Evolutionary conservation across 2,113 vertebrate genomes (phyloP), one percentile per base, ranked within the genome.

Genomic region (Pseudorasbora parva): DNA sequence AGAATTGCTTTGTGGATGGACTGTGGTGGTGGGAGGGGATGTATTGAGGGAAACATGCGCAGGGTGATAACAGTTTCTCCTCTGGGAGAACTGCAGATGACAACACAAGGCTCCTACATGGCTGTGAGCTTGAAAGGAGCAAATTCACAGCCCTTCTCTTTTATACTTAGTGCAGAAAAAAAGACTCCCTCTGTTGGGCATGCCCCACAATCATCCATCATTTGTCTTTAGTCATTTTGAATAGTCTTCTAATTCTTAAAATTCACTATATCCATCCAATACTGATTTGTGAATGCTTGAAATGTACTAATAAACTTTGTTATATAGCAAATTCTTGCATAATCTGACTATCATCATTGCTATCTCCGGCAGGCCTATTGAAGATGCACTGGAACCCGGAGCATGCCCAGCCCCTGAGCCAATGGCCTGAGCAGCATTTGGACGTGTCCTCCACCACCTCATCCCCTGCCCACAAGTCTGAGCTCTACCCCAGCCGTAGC

Each of bases 331-430:
- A 23, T 75, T 77, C 21, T 41, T 59, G 51, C 5, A 47, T 30
- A 79, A 47, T 62, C 59, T 79, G 5, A 79, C 30, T 21, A 23
- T 37, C 37, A 37, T 37, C 37, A 79, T 64, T 69, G 83, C 17
- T 89, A 60, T 88, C 66, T 5, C 27, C 25, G 14, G 37, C 88
- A 95, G 95, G 94, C 83, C 93, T 98, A 91, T 96, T 90, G 93
- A 99, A 99, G 95, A 99, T 99, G 97, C 97, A 98, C 97, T 99
- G 98, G 98, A 98, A 97, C 95, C 97, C 97, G 92, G 97, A 99
- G 94, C 98, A 99, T 95, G 97, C 96, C 95, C 97, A 98, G 95
- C 91, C 97, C 91, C 95, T 98, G 90, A 98, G 94, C 95, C 97
- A 99, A 95, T 98, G 97, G 97, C 97, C 97, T 81, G 98, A 99